Evolutionary conservation across 2,113 vertebrate genomes (phyloP), one percentile per base, ranked within the genome.

Genomic region (Seriola rivoliana): DNA sequence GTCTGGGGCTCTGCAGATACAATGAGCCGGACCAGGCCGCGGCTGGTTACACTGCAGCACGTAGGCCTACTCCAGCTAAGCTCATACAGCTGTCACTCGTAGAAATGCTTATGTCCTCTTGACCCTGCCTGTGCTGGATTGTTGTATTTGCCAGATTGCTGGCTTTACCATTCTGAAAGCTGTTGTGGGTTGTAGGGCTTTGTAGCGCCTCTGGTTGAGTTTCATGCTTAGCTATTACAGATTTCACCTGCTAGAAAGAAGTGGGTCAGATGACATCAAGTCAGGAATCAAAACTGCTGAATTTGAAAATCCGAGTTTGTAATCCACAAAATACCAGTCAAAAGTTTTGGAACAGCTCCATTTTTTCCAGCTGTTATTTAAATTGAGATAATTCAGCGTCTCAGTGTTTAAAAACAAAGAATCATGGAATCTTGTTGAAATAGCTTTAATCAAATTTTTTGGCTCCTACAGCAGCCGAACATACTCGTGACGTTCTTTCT

Each of bases 131-230:
- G 8, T 38, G 32, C 50, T 19, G 17, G 55, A 82, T 75, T 88
- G 78, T 83, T 89, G 79, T 85, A 16, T 85, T 83, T 84, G 62
- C 32, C 80, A 76, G 81, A 73, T 71, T 81, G 78, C 70, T 72
- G n/a, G 38, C 52, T 60, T 72, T 72, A 83, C 60, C 42, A 64
- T 80, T 86, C 69, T 70, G 32, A 82, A 78, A 71, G 72, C 71
- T 40, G 50, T 72, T 36, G 34, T 36, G 54, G 48, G 63, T 60
- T 68, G 70, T 8, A 19, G 60, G 74, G 73, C n/a, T 84, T 34
- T 62, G 70, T 36, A 46, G 76, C 62, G 23, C 17, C 55, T 42
- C 36, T 46, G 50, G 57, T 21, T 74, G 38, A 74, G 29, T 29
- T 50, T 4, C 14, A 34, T 12, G n/a, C 48, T 40, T 19, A 40